These are phyloP conservation scores for Drosophila formosana DNA, from an alignment of 2,888 invertebrate species.

Conservation along the genomic window DNA sequence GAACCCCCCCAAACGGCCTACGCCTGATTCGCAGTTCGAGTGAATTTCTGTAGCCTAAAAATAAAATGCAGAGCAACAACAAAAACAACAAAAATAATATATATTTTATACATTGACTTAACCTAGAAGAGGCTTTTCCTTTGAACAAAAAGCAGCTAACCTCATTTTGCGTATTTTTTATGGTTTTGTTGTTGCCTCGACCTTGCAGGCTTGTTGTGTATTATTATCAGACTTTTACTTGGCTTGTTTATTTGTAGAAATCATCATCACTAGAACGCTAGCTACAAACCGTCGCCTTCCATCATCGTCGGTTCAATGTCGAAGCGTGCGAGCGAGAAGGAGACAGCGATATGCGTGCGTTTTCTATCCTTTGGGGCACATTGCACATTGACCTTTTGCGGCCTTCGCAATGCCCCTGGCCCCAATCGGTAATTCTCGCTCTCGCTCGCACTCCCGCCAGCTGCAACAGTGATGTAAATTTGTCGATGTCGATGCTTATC, in stretches of 20 bases:
- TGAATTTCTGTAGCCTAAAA: conserved; percentile 22
- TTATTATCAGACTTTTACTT: conserved; percentile 39
- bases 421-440: conserved; percentile 17
- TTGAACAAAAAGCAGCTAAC: conserved; percentile 42
- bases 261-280: conserved; percentile 52
- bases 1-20: background rate
- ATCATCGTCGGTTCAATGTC: conserved; percentile 50
- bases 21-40: conserved; percentile 5
- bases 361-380: conserved; percentile 46
- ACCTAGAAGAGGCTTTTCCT: conserved; percentile 43
- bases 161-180: conserved; percentile 38
- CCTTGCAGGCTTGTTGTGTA: conserved; percentile 48
- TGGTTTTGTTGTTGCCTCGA: conserved; percentile 35
- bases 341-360: background rate
- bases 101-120: conserved; percentile 26
- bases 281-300: conserved; percentile 51
- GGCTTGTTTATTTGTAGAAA: conserved; percentile 55
- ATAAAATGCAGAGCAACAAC: conserved; percentile 9
- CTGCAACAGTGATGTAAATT: background rate
- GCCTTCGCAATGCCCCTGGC: conserved; percentile 52
- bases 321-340: background rate
- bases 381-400: conserved; percentile 58
- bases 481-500: too few species aligned
- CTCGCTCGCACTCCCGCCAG: background rate
- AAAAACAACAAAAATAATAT: background rate